phyloP scores from a whole-genome alignment of 2,113 vertebrate species.

The Phylloscopus whistleri region DNA sequence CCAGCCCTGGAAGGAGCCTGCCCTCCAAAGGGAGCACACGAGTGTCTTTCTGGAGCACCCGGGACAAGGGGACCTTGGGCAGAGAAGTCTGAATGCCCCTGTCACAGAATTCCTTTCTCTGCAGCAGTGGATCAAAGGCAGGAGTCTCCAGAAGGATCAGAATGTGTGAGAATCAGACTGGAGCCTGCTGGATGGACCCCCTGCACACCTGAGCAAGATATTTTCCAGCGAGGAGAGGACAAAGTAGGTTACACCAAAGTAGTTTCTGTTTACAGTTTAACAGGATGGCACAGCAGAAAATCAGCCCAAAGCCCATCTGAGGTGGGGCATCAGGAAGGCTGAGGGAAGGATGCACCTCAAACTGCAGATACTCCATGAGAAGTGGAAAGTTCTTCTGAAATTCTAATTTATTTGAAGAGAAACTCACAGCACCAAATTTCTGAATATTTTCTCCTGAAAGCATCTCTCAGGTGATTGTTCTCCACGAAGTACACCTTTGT shows the following conservation, averaged over 20 bases:
- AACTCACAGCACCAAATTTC: background rate
- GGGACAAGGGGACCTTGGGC: background rate
- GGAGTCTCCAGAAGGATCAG: accelerated
- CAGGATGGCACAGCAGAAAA: background rate
- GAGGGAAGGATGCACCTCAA: background rate
- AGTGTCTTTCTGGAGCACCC: accelerated
- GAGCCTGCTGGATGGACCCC: background rate
- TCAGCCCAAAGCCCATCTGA: background rate
- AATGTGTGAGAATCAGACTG: background rate
- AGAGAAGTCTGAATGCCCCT: background rate
- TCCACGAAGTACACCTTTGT: background rate
- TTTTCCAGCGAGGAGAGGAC: background rate
- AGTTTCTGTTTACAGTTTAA: background rate
- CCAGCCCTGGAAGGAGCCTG: background rate
- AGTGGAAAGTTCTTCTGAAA: background rate
- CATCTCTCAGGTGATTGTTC: background rate
- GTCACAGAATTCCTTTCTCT: background rate
- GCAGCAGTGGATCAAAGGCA: background rate
- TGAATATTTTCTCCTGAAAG: background rate
- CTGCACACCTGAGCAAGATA: background rate
- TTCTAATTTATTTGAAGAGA: background rate
- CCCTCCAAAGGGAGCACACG: background rate
- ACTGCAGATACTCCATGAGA: background rate
- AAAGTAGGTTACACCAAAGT: background rate
- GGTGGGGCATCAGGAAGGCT: background rate